Conservation (phyloP, 2,888 invertebrate species). For the Octodonta nipae region DNA sequence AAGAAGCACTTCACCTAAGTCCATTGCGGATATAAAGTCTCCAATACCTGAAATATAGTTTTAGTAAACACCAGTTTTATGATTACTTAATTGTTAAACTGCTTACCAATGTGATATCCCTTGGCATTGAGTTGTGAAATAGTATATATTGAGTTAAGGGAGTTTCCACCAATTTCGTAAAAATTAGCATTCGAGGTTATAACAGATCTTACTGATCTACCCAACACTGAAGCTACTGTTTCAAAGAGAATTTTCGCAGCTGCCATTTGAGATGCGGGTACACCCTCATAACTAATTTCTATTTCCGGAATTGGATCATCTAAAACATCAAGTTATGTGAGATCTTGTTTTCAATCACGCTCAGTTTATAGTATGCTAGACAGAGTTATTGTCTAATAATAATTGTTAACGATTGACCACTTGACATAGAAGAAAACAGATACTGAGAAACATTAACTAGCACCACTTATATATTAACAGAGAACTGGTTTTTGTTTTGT, state of each 20-base stretch:
- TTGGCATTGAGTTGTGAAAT: conserved; percentile 62
- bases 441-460: too few relatives aligned
- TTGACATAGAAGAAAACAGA: too few relatives aligned
- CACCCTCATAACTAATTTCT: conserved; percentile 53
- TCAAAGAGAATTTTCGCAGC: conserved; percentile 59
- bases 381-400: too few relatives aligned
- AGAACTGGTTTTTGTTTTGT: too few relatives aligned
- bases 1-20: conserved; percentile 54
- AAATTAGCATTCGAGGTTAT: conserved; percentile 58
- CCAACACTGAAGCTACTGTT: conserved; percentile 59
- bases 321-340: too few relatives aligned
- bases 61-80: not conserved
- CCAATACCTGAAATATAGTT: conserved; percentile 49
- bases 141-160: conserved; percentile 71
- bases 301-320: conserved; percentile 43
- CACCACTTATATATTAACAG: too few relatives aligned
- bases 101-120: conserved; percentile 61
- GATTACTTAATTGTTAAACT: not conserved
- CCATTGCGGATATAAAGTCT: conserved; percentile 63
- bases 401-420: too few relatives aligned
- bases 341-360: too few relatives aligned
- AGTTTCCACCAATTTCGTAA: conserved; percentile 76
- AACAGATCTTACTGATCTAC: conserved; percentile 47
- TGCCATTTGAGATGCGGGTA: conserved; percentile 43
- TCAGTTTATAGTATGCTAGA: too few relatives aligned